Conservation (phyloP, 2,888 invertebrate species). For the Mimas tiliae region DNA sequence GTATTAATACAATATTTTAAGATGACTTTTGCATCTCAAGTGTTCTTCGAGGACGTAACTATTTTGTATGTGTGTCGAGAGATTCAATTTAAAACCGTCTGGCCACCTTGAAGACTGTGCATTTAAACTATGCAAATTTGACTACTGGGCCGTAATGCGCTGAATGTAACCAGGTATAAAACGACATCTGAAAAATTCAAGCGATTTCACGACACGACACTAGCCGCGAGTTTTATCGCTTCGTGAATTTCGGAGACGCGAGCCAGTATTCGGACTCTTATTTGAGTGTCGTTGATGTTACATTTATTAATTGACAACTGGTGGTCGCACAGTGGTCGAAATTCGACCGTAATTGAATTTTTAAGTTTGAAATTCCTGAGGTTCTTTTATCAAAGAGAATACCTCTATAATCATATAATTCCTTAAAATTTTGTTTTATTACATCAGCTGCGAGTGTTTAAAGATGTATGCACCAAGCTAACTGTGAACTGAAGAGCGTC, state of each 20-base stretch:
- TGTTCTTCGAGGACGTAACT: conserved; percentile 17
- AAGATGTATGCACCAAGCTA: no score
- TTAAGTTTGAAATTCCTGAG: no score
- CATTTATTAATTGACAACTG: background rate
- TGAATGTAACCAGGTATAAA: conserved; percentile 17
- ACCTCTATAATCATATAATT: no score
- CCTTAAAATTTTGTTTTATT: no score
- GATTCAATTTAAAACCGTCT: conserved; percentile 43
- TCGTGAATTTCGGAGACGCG: background rate
- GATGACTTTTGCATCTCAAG: conserved; percentile 18
- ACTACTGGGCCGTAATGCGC: conserved; percentile 21
- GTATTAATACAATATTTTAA: no score
- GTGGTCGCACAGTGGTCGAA: no score
- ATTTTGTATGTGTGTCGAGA: conserved; percentile 22
- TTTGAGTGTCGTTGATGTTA: background rate
- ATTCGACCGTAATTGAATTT: no score
- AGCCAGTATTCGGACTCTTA: background rate
- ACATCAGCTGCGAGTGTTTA: no score
- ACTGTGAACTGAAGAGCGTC: no score
- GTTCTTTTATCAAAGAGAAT: no score
- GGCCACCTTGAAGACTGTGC: conserved; percentile 33
- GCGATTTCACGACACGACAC: background rate
- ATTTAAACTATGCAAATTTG: conserved; percentile 33
- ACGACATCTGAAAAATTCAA: conserved; percentile 17
- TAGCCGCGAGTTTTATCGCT: conserved; percentile 5